Percentiles rank a stretch among this genome's conserved stretches.
Conservation (phyloP, 2,888 invertebrate species). For the Holacanthella duospinosa region DNA sequence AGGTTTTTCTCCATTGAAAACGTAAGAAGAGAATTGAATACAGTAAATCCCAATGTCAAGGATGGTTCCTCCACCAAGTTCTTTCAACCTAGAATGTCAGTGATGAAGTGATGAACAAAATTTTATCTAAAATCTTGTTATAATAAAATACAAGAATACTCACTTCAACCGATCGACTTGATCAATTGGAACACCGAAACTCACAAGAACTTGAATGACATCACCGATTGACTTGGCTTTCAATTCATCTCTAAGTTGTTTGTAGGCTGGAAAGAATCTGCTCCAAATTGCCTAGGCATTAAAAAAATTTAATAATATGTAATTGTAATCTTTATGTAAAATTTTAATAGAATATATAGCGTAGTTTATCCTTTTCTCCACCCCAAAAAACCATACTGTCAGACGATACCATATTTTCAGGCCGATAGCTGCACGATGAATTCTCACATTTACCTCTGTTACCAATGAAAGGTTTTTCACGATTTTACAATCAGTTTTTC, state of each 20-base stretch:
- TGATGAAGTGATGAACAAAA: neutral
- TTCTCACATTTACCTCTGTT: too few species aligned
- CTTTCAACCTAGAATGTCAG: conserved; percentile 47
- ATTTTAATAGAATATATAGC: too few species aligned
- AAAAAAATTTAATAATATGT: too few species aligned
- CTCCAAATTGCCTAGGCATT: conserved; percentile 21
- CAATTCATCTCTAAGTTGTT: conserved; percentile 13
- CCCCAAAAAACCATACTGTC: too few species aligned
- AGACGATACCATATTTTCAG: too few species aligned
- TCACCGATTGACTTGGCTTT: conserved; percentile 51
- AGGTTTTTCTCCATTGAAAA: conserved; percentile 59
- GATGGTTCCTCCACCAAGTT: conserved; percentile 64
- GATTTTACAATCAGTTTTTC: too few species aligned
- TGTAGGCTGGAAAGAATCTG: conserved; percentile 19
- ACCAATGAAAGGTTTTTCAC: too few species aligned
- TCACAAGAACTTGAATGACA: conserved; percentile 53
- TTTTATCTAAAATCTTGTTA: neutral
- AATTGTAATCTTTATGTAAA: too few species aligned
- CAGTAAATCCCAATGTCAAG: conserved; percentile 67
- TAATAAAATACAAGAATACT: conserved; percentile 27
- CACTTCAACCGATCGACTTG: conserved; percentile 55
- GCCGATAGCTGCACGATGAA: too few species aligned
- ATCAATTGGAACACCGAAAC: conserved; percentile 56
- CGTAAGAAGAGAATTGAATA: conserved; percentile 59
- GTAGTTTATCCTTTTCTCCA: too few species aligned